Evolutionary conservation across 1,140 invertebrate genomes (phyloP), one percentile per base, ranked within the genome.

Genomic region (Phocides pigmalion): DNA sequence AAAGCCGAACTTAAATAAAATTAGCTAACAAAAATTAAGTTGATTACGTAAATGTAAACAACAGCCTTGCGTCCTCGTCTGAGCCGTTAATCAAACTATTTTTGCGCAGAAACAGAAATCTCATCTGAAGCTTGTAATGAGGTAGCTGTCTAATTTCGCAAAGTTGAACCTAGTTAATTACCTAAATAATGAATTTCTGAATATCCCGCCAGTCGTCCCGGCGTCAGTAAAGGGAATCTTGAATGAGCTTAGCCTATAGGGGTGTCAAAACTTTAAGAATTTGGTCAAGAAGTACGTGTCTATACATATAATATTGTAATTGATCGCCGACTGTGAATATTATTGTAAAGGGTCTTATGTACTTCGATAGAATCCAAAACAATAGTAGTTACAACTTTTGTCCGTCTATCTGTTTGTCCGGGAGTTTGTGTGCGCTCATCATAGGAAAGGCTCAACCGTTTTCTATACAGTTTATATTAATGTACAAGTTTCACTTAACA

Each of bases 141-240:
- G 39, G 53, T 25, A 56, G 53, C 53, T 41, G 37, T 56, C 53
- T 56, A 56, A 56, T 56, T 56, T 56, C 37, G 37, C 53, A 56
- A 42, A 56, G 19, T 56, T 56, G 20, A 56, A 56, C 53, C 39
- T 44, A 56, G 53, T 54, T 54, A 54, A 54, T 54, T 54, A 54
- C 37, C 51, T 54, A 54, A 54, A 54, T 54, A 54, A 54, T 35
- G 51, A 54, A 42, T 54, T 54, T 54, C 51, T 54, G 51, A 54
- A 41, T 54, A 54, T 54, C 19, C 51, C 39, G 51, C 12, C 51
- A 20, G 51, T 54, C 35, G 50, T 42, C 51, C 42, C 51, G 42
- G 51, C 51, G 41, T 54, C 12, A 19, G 51, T 25, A 54, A 54
- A 54, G 35, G 12, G 51, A 41, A 54, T 54, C 51, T 54, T 54